Percentiles rank a stretch among this genome's conserved stretches.
Evolutionary conservation across 2,113 vertebrate species (phyloP).

Genomic region (Pangasianodon hypophthalmus): DNA sequence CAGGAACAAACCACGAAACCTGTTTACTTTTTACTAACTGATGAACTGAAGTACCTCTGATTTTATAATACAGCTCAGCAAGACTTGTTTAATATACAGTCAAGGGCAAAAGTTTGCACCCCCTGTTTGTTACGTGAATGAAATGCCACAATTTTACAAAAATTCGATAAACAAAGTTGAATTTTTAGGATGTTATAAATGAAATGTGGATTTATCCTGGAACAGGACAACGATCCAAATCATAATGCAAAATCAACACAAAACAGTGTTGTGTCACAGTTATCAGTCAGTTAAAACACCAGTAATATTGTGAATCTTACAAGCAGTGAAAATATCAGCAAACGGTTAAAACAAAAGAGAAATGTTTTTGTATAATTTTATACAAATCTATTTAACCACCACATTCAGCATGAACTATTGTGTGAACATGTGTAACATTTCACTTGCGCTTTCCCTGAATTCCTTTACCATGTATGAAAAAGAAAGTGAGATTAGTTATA

Average conservation of each 20-base stretch:
- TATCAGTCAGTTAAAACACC: not conserved
- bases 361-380: not conserved
- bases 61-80: not conserved
- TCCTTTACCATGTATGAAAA: not conserved
- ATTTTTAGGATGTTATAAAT: not conserved
- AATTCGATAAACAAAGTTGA: no score
- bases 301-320: not conserved
- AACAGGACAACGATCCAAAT: not conserved
- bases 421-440: not conserved
- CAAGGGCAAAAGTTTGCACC: not conserved
- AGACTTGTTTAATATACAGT: not conserved
- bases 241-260: not conserved
- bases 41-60: not conserved
- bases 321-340: not conserved
- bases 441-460: not conserved
- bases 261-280: not conserved
- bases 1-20: slow-evolving; percentile 17
- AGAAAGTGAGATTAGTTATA: not conserved
- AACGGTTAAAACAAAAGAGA: not conserved
- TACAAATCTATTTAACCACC: not conserved
- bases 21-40: not conserved
- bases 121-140: not conserved
- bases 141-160: not conserved
- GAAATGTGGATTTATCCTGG: not conserved
- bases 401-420: not conserved